Evolutionary conservation across 2,113 vertebrate genomes (phyloP).

Genomic region (Pachyramphus minor): DNA sequence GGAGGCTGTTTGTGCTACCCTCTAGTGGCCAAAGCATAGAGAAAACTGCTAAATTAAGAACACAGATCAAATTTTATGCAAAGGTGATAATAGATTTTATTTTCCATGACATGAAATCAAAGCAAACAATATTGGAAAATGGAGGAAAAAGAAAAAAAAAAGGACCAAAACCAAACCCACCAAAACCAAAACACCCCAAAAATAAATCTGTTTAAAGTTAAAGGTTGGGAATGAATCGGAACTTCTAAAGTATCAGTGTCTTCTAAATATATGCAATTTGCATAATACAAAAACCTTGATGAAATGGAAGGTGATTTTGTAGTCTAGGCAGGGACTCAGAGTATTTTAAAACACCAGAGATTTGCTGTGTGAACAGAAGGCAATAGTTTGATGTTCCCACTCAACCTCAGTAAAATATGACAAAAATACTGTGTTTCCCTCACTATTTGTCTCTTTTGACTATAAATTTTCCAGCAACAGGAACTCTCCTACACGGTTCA

Average conservation of each 20-base stretch:
- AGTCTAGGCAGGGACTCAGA: not conserved
- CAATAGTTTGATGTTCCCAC: not conserved
- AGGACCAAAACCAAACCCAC: too few relatives aligned
- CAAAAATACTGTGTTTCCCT: not conserved
- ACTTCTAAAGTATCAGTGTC: not conserved
- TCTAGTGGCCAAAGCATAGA: constrained; percentile 38
- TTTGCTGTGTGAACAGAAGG: not conserved
- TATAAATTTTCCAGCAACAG: not conserved
- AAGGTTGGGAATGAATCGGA: not conserved
- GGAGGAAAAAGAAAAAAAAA: not conserved
- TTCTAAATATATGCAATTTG: not conserved
- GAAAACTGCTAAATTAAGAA: not conserved
- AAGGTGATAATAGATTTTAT: not conserved
- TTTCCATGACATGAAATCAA: not conserved
- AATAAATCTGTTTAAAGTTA: not conserved
- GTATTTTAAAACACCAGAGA: constrained; percentile 6
- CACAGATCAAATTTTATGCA: not conserved
- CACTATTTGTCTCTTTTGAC: not conserved
- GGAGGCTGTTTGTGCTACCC: constrained; percentile 50
- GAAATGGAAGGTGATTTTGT: constrained; percentile 16
- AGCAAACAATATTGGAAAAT: not conserved
- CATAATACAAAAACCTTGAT: constrained; percentile 43
- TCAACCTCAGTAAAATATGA: not conserved
- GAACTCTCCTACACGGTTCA: not conserved
- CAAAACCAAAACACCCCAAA: not conserved